phyloP scores from a whole-genome alignment of 2,113 vertebrate genomes.

The Sula dactylatra region DNA sequence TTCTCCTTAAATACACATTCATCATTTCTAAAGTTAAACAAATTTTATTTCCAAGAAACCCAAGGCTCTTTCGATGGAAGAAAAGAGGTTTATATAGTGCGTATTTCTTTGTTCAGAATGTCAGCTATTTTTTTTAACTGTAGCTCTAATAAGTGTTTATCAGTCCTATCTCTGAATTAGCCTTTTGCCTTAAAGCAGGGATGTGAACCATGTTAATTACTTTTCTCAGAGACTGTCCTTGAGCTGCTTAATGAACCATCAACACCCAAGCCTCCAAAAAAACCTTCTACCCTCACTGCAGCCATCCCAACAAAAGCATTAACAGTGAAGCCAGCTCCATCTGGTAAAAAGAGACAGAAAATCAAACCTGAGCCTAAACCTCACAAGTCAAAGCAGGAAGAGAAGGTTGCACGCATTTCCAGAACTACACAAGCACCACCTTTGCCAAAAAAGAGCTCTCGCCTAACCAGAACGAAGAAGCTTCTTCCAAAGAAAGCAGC shows the following conservation, averaged over 20 bases:
- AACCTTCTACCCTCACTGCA: background rate
- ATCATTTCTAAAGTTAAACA: background rate
- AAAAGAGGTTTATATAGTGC: background rate
- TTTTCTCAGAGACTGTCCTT: slow-evolving; percentile 64
- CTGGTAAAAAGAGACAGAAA: background rate
- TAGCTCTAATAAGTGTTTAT: background rate
- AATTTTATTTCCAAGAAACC: background rate
- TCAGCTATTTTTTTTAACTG: background rate
- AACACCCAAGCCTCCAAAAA: background rate
- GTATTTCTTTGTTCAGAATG: background rate
- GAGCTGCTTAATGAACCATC: slow-evolving; percentile 52
- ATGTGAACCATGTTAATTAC: background rate
- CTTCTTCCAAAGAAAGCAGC: background rate
- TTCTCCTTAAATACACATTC: background rate
- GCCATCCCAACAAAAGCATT: background rate
- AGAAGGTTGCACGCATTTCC: background rate
- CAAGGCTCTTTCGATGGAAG: background rate
- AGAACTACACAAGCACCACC: background rate
- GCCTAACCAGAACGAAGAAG: background rate
- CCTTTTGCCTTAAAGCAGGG: background rate
- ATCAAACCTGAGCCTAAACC: background rate
- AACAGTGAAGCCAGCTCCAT: background rate
- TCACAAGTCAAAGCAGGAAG: background rate
- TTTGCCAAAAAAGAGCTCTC: background rate
- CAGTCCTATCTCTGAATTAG: background rate